These are phyloP conservation scores for Zophobas morio DNA, from an alignment of 1,140 invertebrate genomes.

Conservation along the genomic window DNA sequence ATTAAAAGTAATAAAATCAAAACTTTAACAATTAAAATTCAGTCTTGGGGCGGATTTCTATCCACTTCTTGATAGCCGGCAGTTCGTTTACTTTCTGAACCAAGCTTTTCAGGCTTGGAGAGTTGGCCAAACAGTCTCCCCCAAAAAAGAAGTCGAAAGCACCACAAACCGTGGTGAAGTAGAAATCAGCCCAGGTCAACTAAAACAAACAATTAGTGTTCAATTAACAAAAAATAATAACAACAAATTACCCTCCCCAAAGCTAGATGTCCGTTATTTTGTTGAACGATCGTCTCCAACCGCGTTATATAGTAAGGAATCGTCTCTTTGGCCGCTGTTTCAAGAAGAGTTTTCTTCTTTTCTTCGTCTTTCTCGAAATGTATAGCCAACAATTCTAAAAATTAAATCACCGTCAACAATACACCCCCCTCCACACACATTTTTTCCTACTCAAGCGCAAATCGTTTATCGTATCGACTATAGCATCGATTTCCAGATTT, in stretches of 20 bases:
- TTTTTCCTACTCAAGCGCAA: too few species aligned
- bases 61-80: constrained; percentile 65
- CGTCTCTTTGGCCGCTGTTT: constrained; percentile 18
- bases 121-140: constrained; percentile 53
- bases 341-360: constrained; percentile 49
- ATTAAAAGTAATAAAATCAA: too few species aligned
- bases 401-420: neutral
- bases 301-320: constrained; percentile 66
- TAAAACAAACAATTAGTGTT: constrained; percentile 58
- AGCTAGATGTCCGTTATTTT: constrained; percentile 66
- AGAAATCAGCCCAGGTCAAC: constrained; percentile 72
- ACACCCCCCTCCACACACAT: too few species aligned
- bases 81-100: constrained; percentile 62
- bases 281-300: constrained; percentile 64
- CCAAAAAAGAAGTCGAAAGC: constrained; percentile 51
- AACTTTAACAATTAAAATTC: constrained; percentile 61
- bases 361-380: constrained; percentile 48
- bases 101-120: constrained; percentile 60
- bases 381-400: constrained; percentile 50
- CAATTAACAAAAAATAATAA: neutral
- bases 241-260: constrained; percentile 61
- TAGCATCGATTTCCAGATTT: too few species aligned
- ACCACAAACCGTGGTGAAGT: constrained; percentile 56
- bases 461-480: too few species aligned
- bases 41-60: constrained; percentile 61